These are phyloP conservation scores for Platyrinchus mystaceus DNA, from an alignment of 2,797 vertebrate genomes.

Conservation along the genomic window DNA sequence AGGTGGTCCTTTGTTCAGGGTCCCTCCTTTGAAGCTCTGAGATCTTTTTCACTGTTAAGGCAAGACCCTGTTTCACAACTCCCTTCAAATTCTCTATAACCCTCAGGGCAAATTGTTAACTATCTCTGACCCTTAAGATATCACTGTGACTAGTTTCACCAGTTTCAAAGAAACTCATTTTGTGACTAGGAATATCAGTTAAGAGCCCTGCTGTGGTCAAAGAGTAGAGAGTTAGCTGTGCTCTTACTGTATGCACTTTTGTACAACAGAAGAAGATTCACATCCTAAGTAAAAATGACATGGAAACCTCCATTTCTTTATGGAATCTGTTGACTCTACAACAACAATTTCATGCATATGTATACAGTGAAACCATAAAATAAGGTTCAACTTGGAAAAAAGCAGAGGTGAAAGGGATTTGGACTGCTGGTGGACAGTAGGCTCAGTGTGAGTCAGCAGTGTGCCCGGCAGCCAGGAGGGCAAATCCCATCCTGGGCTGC, in stretches of 20 bases:
- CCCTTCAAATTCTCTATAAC: background rate
- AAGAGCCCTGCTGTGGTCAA: background rate
- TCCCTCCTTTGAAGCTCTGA: background rate
- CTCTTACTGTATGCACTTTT: background rate
- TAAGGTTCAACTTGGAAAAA: background rate
- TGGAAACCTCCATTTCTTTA: background rate
- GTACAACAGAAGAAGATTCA: background rate
- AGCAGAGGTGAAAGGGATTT: background rate
- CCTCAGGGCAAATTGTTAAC: background rate
- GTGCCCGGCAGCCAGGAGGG: background rate
- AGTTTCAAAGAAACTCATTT: background rate
- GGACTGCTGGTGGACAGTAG: background rate
- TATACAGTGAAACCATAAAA: background rate
- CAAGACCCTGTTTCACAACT: background rate
- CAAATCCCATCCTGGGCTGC: background rate
- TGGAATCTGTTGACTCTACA: background rate
- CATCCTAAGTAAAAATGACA: background rate
- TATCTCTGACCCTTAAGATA: background rate
- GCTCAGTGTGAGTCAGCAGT: background rate
- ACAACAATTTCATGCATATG: background rate
- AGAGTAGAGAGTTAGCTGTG: background rate
- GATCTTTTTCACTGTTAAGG: background rate
- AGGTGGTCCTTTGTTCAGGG: background rate
- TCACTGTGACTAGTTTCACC: background rate
- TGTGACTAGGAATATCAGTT: background rate